Evolutionary conservation across 1,140 invertebrate genomes (phyloP).

Genomic region (Zaprionus capensis): DNA sequence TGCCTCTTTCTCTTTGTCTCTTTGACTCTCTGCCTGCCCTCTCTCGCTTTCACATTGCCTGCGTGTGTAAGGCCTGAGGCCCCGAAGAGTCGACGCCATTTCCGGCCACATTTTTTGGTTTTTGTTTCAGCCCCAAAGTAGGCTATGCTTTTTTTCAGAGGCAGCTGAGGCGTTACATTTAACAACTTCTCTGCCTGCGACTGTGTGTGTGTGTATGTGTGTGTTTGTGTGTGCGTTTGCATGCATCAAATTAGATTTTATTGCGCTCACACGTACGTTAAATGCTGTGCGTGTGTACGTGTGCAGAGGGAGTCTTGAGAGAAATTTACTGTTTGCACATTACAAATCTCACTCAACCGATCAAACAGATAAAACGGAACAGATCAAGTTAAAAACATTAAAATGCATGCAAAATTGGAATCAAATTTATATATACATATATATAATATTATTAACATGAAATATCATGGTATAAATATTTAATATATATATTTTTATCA

Average conservation of each 20-base stretch:
- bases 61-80: slow-evolving; percentile 14
- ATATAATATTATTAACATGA: not conserved
- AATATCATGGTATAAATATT: too few relatives aligned
- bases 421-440: not conserved
- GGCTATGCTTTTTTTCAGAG: slow-evolving; percentile 56
- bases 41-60: not conserved
- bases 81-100: slow-evolving; percentile 48
- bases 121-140: slow-evolving; percentile 71
- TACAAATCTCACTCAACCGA: not conserved
- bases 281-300: not conserved
- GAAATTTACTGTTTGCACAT: not conserved
- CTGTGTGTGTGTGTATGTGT: slow-evolving; percentile 9
- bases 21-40: not conserved
- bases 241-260: slow-evolving; percentile 77
- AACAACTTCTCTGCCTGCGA: slow-evolving; percentile 31
- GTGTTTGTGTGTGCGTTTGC: slow-evolving; percentile 25
- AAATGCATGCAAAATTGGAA: not conserved
- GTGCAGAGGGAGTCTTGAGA: not conserved
- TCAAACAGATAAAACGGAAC: not conserved
- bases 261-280: slow-evolving; percentile 60
- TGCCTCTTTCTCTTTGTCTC: not conserved
- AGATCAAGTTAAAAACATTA: not conserved
- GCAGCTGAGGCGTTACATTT: slow-evolving; percentile 31
- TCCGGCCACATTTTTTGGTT: slow-evolving; percentile 64
- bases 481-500: too few relatives aligned